Evolutionary conservation across 2,113 vertebrate genomes (phyloP).

Genomic region (Crotalus viridis): DNA sequence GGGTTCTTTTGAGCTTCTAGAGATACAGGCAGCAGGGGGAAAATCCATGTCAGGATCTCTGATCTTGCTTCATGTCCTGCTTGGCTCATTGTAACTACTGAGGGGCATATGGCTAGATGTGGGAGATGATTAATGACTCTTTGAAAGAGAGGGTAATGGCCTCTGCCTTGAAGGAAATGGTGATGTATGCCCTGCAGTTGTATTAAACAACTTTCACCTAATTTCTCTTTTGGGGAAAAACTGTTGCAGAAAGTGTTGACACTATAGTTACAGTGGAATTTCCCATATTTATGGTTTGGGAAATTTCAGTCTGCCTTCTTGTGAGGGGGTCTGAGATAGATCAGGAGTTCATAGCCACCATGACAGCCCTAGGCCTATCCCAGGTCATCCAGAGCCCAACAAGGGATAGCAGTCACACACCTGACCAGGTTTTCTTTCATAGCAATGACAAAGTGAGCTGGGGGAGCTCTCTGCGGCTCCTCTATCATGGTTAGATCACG

Average conservation of each 20-base stretch:
- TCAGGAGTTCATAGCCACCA: background rate
- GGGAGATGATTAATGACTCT: background rate
- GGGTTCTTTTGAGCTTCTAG: background rate
- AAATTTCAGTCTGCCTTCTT: background rate
- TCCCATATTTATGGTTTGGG: background rate
- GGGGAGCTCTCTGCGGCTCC: background rate
- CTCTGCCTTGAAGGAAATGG: background rate
- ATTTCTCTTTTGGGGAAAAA: background rate
- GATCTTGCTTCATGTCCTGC: background rate
- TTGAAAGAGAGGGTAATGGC: background rate
- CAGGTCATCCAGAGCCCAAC: background rate
- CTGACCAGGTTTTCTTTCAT: background rate
- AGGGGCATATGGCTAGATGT: background rate
- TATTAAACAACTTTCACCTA: background rate
- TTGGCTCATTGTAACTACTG: background rate
- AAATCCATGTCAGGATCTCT: background rate
- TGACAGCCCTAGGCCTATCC: background rate
- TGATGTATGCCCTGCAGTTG: background rate
- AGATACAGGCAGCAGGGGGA: background rate
- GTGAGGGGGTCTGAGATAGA: background rate
- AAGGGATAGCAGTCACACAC: background rate
- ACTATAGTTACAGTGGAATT: background rate
- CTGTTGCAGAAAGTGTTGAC: background rate
- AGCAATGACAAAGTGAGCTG: background rate
- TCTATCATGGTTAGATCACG: background rate